Conservation (phyloP, 2,797 vertebrate genomes). For the Sebastiscus tertius region DNA sequence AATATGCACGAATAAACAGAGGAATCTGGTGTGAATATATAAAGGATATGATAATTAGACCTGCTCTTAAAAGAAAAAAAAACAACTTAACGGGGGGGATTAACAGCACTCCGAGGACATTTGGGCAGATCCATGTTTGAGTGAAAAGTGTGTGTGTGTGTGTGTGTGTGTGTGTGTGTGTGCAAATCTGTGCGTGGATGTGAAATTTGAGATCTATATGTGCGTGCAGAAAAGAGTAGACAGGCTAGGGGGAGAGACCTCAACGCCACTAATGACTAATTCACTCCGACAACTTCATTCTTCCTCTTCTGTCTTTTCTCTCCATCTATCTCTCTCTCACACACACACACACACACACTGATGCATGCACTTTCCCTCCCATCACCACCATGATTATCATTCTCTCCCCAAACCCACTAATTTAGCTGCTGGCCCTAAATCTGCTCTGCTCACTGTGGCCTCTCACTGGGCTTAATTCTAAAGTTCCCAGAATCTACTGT, state of each 20-base stretch:
- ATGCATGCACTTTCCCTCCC: conserved; percentile 5
- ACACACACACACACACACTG: background rate
- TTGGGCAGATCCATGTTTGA: conserved; percentile 10
- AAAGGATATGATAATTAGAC: conserved; percentile 36
- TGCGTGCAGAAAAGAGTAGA: conserved; percentile 18
- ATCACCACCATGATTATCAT: conserved; percentile 35
- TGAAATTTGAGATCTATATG: conserved; percentile 53
- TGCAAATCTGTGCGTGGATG: conserved; percentile 1
- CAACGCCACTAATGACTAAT: conserved; percentile 48
- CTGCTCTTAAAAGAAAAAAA: conserved; percentile 18
- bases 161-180: conserved; percentile 7
- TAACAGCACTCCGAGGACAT: conserved; percentile 15
- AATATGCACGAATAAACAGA: conserved; percentile 62
- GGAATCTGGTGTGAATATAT: conserved; percentile 33
- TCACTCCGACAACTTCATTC: conserved; percentile 44
- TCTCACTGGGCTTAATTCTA: background rate
- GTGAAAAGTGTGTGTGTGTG: background rate
- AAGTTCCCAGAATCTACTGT: conserved; percentile 5
- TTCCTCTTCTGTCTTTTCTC: conserved; percentile 27
- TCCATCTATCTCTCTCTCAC: conserved; percentile 11
- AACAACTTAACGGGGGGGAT: background rate
- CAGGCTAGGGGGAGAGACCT: conserved; percentile 15
- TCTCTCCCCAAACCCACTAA: conserved; percentile 34
- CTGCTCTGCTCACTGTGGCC: conserved; percentile 18
- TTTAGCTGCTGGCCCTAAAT: conserved; percentile 51